Base-by-base conservation (phyloP, 2,888 invertebrate genomes). In the Eristalis tenax region DNA sequence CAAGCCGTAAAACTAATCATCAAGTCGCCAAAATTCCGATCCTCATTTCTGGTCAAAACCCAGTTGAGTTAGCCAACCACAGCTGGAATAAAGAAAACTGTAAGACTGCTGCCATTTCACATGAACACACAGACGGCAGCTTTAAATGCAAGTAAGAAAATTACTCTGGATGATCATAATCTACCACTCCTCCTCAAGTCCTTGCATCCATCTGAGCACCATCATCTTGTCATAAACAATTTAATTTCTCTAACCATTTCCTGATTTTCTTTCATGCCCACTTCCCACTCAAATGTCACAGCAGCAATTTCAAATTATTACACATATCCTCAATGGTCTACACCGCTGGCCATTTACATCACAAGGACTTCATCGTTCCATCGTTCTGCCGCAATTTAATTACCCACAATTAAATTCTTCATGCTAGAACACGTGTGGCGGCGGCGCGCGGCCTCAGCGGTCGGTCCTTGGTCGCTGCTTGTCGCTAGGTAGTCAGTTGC, bases 341-440 rank as follows among this genome's bases (percentile, higher is more conserved):
- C 26, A 40, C 26, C 23, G 59, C 23, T 15, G 28, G 38, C 22
- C 18, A 22, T 57, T 40, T 13, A 59, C 56, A 63, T 77, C 69
- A 64, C 50, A 68, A 59, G 32, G 22, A 43, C 28, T 5, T 26
- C 57, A n/a, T 6, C 26, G 26, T 26, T 40, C 18, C 8, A 15
- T 6, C 63, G 18, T n/a, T 1, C n/a, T 26, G 18, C 32, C 18
- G 1, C 35, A 35, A 35, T 65, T 73, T 76, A 83, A 70, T 83
- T 83, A 74, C 26, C 43, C 38, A 22, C 79, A 74, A 83, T 83
- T 83, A 83, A 73, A 68, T 64, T 32, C 40, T 78, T 79, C 59
- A 69, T 61, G 32, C 78, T 38, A 65, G 50, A 26, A 73, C 83
- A 74, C 70, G 70, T 74, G 40, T 43, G 50, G 23, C 22, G 2